Percentiles rank a stretch among this genome's conserved stretches.
phyloP scores from a whole-genome alignment of 1,140 invertebrate species.

The Himalopsyche phryganea region DNA sequence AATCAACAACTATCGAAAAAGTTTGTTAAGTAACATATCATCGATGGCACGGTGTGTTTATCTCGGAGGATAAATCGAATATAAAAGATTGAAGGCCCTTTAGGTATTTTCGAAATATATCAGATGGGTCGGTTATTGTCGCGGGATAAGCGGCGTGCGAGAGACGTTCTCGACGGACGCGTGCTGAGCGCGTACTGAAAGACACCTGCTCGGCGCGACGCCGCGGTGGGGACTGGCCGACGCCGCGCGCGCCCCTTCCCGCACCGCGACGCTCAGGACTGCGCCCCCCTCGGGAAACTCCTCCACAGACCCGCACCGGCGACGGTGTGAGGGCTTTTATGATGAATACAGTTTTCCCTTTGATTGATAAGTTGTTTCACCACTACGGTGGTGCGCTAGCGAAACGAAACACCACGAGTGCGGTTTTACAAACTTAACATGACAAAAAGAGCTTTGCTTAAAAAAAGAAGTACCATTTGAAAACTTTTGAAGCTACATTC shows the following conservation, averaged over 20 bases:
- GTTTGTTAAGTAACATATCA: too few species aligned
- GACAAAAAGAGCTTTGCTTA: too few species aligned
- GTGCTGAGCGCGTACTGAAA: neutral
- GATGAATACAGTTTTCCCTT: too few species aligned
- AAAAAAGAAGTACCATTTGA: too few species aligned
- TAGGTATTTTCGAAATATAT: too few species aligned
- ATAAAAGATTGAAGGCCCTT: neutral
- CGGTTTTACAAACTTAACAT: neutral
- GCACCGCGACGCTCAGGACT: neutral
- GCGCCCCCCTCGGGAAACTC: conserved; percentile 1
- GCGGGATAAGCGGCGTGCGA: too few species aligned
- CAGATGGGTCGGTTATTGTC: too few species aligned
- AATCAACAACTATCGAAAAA: too few species aligned
- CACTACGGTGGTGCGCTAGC: conserved; percentile 5
- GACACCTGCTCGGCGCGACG: conserved; percentile 25
- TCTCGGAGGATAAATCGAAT: neutral
- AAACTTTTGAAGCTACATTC: too few species aligned
- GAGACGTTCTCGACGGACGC: conserved; percentile 13
- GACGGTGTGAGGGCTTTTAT: too few species aligned
- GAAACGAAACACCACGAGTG: neutral
- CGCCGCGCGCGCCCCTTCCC: conserved; percentile 13
- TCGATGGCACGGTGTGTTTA: too few species aligned
- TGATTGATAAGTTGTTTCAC: neutral
- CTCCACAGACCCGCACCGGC: too few species aligned
- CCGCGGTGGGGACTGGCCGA: conserved; percentile 30